Evolutionary conservation across 2,888 invertebrate genomes (phyloP), one percentile per base, ranked within the genome.

Genomic region (Sinopyrophorus schimmeli): DNA sequence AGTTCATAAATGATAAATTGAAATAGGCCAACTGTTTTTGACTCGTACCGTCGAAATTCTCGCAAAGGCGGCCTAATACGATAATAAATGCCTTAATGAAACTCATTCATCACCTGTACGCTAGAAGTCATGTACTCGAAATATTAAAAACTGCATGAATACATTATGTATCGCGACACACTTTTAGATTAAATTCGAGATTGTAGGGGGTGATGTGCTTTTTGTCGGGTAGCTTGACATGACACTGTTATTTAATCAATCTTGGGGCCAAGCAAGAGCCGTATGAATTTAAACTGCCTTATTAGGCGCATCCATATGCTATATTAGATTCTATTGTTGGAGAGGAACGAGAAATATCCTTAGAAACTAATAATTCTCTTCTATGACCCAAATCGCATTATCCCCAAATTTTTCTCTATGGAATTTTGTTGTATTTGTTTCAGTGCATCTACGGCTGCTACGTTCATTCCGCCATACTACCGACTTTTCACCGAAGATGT

Each of bases 381-480:
- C 54, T 39, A 26, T 41, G 11, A 16, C 39, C 30, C 12, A 18
- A 40, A 40, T n/a, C 32, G 28, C 34, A 18, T 44, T 37, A 17
- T 44, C n/a, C 26, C 6, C 11, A 35, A 30, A 35, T 43, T 43
- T 37, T 15, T 28, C 20, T 15, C 5, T 5, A 2, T n/a, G 21
- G 9, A 21, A 9, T 21, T n/a, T 9, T 21, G 7, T 12, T 21
- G 15, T 17, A 40, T 62, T 63, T 64, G 55, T 76, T 77, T 58
- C 79, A 95, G 89, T 92, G 94, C 74, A 97, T 98, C 72, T 96
- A 96, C 76, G 98, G 97, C 47, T 97, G 97, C 73, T 99, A 99
- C 78, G 97, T 97, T 57, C 98, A 98, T 79, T 98, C 98, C 46
- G 97, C 98, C 56, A 94, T 99, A 69, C 79, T 99, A 67, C 96